phyloP scores from a whole-genome alignment of 2,797 vertebrate genomes.

The Tinamus major region DNA sequence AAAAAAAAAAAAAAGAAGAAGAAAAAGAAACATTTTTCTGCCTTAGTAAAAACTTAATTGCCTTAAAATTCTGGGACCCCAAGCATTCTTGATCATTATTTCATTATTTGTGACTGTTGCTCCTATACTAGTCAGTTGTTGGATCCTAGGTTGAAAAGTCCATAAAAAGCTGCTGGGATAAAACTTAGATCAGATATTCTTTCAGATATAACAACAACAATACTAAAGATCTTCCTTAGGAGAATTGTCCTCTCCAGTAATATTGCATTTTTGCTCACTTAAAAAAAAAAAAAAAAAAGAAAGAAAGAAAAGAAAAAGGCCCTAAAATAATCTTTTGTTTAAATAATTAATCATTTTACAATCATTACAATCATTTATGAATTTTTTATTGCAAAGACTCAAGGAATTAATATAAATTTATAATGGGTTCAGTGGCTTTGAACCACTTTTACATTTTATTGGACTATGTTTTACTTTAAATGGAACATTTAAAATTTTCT shows the following conservation, averaged over 20 bases:
- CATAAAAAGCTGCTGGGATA: not conserved
- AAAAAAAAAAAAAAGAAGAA: not conserved
- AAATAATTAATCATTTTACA: not conserved
- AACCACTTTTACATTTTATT: not conserved
- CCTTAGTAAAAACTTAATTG: not conserved
- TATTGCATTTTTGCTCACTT: no score
- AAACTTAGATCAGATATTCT: not conserved
- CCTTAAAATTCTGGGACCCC: not conserved
- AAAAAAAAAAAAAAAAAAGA: no score
- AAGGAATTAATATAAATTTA: not conserved
- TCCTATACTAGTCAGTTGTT: not conserved
- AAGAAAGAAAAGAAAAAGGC: no score
- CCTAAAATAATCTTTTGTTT: not conserved
- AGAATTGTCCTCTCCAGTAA: not conserved
- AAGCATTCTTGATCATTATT: not conserved
- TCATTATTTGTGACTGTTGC: not conserved
- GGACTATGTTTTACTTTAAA: not conserved
- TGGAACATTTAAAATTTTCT: not conserved
- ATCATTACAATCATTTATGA: not conserved
- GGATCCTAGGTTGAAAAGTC: not conserved
- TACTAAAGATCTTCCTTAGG: not conserved
- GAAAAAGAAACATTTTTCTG: not conserved
- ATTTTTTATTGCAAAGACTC: not conserved
- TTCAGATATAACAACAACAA: not conserved
- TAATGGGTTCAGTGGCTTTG: not conserved